Evolutionary conservation across 2,113 vertebrate species (phyloP), one percentile per base, ranked within the genome.

Genomic region (Pituophis catenifer): DNA sequence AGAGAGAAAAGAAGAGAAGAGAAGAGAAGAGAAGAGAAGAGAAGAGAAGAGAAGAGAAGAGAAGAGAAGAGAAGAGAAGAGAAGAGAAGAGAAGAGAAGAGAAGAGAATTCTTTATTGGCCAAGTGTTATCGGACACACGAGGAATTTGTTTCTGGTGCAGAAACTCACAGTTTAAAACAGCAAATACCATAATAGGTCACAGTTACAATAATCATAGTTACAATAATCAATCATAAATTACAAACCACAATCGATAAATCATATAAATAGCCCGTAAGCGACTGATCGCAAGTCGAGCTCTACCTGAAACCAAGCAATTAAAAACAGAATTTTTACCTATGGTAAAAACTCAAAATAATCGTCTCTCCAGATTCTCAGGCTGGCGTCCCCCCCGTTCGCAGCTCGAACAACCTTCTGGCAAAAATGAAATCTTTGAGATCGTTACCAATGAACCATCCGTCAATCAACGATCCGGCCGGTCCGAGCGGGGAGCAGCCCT

Each of bases 401-500:
- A 2, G 53, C 17, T 62, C 15, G 4, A 55, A 48, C 53, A 17
- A 5, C 26, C 33, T 90, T 54, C 89, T 89, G 62, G 19, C 38
- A 8, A 8, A 33, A 85, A 17, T 1, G 26, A 21, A 7, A 44
- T 86, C 12, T 52, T 48, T 23, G 17, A 3, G 58, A 90, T 86
- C 9, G 4, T 2, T 7, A 29, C 2, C 24, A 19, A 38, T 12
- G 17, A 44, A 53, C 26, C 2, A 0, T 53, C 3, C 38, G 10
- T 24, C 17, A 44, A 88, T 92, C 48, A 2, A 23, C 0, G 12
- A 5, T n/a, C 48, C 3, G 17, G 5, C 12, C 19, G 0, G 8
- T 26, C 23, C 2, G 12, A 21, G 65, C 0, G 7, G 13, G 6
- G n/a, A 29, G 1, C 17, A 2, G n/a, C 3, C 0, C 4, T 10